Conservation (phyloP, 2,797 vertebrate genomes). For the Sitta carolinensis region DNA sequence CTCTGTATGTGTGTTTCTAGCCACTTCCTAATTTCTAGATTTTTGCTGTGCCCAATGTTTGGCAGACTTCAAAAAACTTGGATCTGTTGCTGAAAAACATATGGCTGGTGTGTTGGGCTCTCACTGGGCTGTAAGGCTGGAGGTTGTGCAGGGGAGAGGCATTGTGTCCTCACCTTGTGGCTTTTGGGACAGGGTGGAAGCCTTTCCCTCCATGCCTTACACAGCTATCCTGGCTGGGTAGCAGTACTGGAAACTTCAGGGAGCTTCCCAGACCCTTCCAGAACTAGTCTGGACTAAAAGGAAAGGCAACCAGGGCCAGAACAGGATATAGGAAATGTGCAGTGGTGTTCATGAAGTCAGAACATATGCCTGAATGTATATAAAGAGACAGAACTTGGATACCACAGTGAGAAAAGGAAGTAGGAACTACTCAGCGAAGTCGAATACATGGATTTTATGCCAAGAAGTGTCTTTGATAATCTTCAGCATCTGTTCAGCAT, state of each 20-base stretch:
- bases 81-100: not conserved
- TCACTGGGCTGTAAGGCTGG: not conserved
- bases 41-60: not conserved
- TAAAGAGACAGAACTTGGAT: not conserved
- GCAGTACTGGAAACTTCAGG: not conserved
- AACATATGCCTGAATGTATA: not conserved
- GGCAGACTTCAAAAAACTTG: not conserved
- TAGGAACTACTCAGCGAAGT: not conserved
- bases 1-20: not conserved
- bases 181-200: not conserved
- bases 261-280: not conserved
- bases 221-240: not conserved
- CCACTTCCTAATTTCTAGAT: constrained; percentile 6
- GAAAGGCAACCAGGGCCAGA: not conserved
- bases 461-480: not conserved
- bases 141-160: not conserved
- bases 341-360: not conserved
- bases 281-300: not conserved
- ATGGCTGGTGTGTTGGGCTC: not conserved
- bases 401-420: not conserved
- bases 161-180: not conserved
- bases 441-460: not conserved
- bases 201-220: not conserved
- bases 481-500: not conserved
- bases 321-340: not conserved